phyloP scores from a whole-genome alignment of 2,113 vertebrate genomes.

The Macroglossus sobrinus region DNA sequence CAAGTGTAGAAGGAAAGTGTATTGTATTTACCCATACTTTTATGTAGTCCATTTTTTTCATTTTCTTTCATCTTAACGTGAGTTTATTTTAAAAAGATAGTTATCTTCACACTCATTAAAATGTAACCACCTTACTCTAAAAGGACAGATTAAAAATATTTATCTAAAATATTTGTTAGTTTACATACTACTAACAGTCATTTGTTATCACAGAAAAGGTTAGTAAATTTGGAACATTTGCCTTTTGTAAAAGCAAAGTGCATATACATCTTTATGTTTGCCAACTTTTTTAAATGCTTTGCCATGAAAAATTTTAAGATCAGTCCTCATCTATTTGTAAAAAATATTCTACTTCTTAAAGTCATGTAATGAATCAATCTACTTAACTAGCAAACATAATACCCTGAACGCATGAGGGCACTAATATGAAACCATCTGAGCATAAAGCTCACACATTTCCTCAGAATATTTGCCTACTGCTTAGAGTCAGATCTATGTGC shows the following conservation, averaged over 20 bases:
- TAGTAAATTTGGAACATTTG: background rate
- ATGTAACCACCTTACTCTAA: background rate
- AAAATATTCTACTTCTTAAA: background rate
- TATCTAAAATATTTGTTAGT: background rate
- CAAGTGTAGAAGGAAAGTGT: background rate
- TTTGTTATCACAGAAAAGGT: background rate
- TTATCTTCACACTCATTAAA: background rate
- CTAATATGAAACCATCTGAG: background rate
- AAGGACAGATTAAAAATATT: background rate
- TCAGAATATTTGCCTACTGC: background rate
- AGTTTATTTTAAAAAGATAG: background rate
- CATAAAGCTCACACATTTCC: background rate
- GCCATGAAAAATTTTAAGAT: background rate
- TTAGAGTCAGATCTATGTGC: background rate
- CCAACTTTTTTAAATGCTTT: background rate
- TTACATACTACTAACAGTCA: background rate
- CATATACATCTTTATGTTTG: background rate
- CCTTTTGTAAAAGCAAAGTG: background rate
- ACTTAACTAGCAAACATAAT: background rate
- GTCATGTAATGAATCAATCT: background rate
- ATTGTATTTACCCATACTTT: background rate
- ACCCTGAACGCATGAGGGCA: background rate
- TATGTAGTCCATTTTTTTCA: background rate
- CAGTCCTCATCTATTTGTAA: background rate
- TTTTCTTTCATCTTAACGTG: background rate